Conservation (phyloP, 2,797 vertebrate species). For the Tokudaia muenninki region DNA sequence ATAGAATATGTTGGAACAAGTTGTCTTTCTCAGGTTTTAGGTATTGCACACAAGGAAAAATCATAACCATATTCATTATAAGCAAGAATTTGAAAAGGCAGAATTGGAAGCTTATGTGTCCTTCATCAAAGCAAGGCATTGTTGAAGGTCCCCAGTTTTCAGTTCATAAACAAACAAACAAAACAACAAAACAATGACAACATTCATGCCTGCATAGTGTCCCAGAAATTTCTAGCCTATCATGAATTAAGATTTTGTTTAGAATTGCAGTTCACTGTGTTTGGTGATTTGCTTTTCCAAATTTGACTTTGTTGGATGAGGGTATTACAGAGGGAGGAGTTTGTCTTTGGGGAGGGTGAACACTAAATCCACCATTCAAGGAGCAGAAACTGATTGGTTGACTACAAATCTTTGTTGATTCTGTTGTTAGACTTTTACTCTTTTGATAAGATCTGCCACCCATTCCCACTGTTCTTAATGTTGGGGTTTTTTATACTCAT, state of each 20-base stretch:
- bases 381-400: neutral
- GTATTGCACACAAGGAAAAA: neutral
- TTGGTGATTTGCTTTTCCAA: neutral
- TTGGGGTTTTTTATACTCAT: neutral
- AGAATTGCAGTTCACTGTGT: neutral
- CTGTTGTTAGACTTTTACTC: neutral
- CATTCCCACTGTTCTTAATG: neutral
- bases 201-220: neutral
- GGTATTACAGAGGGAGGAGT: neutral
- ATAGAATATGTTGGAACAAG: neutral
- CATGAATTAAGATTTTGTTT: neutral
- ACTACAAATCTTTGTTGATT: neutral
- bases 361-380: neutral
- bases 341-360: neutral
- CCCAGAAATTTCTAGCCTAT: neutral
- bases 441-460: neutral
- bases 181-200: neutral
- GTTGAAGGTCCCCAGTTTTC: neutral
- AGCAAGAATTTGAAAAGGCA: neutral
- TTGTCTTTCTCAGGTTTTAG: neutral
- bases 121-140: neutral
- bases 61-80: neutral
- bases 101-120: neutral
- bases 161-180: neutral
- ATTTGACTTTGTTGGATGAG: neutral